Evolutionary conservation across 2,888 invertebrate genomes (phyloP), one percentile per base, ranked within the genome.

Genomic region (Sesia bembeciformis): DNA sequence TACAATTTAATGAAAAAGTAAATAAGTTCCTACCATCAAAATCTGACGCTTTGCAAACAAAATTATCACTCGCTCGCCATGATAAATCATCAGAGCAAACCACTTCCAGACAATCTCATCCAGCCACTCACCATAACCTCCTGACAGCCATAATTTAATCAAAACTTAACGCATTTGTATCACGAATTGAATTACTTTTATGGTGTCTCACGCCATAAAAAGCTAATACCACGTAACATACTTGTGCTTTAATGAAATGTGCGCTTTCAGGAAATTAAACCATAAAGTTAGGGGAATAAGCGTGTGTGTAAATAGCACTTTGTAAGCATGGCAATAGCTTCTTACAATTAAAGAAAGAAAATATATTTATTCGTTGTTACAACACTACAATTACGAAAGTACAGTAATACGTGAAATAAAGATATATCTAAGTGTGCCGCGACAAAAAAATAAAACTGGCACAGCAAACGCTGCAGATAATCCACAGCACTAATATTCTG

Each of bases 231-330:
- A 75, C 76, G 74, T 78, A 72, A 59, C 60, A 53, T 40, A 52
- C 62, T 62, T 23, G 61, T 67, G 72, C 70, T 74, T 76, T 74
- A 78, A 81, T 77, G 76, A 72, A 78, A 76, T 71, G 75, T 64
- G 64, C 62, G 71, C 79, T 76, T 76, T 78, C 84, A 86, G 87
- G 87, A 88, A 88, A 88, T 88, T 84, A 87, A 84, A 78, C 78
- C 76, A 83, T 86, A 83, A 85, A 82, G 65, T 64, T 62, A 64
- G 70, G 61, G 72, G 76, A 78, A 82, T 74, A 74, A 70, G 59
- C 66, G 76, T 76, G 23, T 23, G 23, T 23, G 23, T 23, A 23
- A 23, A 23, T 23, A 23, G 23, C 23, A 23, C 23, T 23, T 23
- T 23, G 23, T 23, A 23, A 23, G 23, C 23, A 23, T 23, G 23